phyloP scores from a whole-genome alignment of 2,113 vertebrate genomes.

The Rafetus swinhoei region DNA sequence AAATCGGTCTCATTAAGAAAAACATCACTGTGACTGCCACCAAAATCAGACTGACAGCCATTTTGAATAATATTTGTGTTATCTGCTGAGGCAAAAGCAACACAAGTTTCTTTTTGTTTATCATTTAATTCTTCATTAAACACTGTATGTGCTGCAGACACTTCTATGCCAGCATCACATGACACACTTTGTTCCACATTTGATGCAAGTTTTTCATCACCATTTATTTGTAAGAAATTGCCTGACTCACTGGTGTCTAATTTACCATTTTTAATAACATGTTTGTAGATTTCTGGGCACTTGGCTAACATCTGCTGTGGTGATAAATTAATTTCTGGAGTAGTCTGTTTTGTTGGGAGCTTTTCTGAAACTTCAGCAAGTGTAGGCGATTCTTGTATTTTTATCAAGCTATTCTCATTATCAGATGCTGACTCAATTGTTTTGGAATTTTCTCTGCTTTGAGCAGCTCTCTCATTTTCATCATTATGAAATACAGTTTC shows the following conservation, averaged over 20 bases:
- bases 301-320: constrained; percentile 33
- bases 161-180: background rate
- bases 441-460: background rate
- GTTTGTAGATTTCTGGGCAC: constrained; percentile 48
- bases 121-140: background rate
- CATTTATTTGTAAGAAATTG: constrained; percentile 38
- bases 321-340: background rate
- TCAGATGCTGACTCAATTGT: rapidly evolving
- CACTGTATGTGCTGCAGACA: background rate
- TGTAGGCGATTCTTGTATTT: rapidly evolving
- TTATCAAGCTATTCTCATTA: background rate
- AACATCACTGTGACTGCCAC: background rate
- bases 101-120: background rate
- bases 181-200: background rate
- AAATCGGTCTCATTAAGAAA: background rate
- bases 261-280: constrained; percentile 20
- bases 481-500: background rate
- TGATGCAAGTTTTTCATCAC: constrained; percentile 11
- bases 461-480: background rate
- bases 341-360: background rate
- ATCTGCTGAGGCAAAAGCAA: background rate
- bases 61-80: background rate
- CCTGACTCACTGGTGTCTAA: constrained; percentile 11
- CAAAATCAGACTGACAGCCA: background rate
- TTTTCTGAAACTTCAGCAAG: background rate